A percentile compares a stretch with the other conserved stretches of the same genome.
These are phyloP conservation scores for Odontocolon sp. DNA, from an alignment of 2,888 invertebrate genomes.

Conservation along the genomic window DNA sequence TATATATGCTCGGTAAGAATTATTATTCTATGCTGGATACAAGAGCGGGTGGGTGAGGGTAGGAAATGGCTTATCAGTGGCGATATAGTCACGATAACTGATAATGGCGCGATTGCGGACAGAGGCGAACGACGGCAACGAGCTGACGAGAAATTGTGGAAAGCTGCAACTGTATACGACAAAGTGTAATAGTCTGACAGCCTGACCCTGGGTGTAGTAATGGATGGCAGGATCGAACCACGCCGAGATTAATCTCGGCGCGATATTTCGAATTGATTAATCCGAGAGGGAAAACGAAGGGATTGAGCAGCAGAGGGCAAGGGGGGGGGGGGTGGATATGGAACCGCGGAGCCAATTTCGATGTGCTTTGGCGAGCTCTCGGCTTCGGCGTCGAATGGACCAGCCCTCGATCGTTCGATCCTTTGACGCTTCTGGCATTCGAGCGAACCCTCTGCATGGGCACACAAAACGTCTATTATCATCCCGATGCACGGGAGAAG, in stretches of 20 bases:
- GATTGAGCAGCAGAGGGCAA: background rate
- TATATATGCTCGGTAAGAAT: too few relatives aligned
- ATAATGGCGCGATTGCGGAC: slow-evolving; percentile 23
- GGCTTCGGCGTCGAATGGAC: slow-evolving; percentile 57
- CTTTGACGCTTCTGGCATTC: slow-evolving; percentile 57
- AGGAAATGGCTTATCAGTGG: slow-evolving; percentile 32
- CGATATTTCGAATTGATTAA: slow-evolving; percentile 76
- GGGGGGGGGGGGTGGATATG: slow-evolving; percentile 51
- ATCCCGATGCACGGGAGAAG: background rate
- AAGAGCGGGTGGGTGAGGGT: too few relatives aligned
- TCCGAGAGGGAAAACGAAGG: slow-evolving; percentile 57
- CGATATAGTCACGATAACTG: slow-evolving; percentile 38
- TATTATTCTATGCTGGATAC: too few relatives aligned
- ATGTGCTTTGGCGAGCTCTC: slow-evolving; percentile 56
- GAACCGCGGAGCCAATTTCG: slow-evolving; percentile 73
- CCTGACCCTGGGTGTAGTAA: background rate
- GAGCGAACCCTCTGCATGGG: slow-evolving; percentile 8
- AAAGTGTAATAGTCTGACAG: background rate
- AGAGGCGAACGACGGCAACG: slow-evolving; percentile 13
- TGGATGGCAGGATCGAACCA: slow-evolving; percentile 38
- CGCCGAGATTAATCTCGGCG: slow-evolving; percentile 69
- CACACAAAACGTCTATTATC: slow-evolving; percentile 10
- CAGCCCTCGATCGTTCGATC: slow-evolving; percentile 26
- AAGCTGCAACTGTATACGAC: slow-evolving; percentile 2
- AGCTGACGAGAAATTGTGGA: slow-evolving; percentile 43